A percentile compares a stretch with the other conserved stretches of the same genome.
Evolutionary conservation across 1,140 invertebrate species (phyloP).

Genomic region (Zaprionus gabonicus): DNA sequence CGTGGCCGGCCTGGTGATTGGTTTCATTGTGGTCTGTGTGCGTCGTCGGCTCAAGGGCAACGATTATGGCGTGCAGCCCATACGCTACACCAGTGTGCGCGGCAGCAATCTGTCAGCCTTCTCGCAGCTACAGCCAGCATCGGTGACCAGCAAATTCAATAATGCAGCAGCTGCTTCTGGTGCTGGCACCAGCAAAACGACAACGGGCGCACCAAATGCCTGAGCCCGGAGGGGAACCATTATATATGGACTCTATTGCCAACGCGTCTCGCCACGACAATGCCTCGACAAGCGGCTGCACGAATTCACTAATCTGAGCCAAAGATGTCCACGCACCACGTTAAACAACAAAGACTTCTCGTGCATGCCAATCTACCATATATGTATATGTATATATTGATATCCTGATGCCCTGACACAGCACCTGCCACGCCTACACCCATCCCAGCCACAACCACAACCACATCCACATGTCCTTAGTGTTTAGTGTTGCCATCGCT

Average conservation of each 20-base stretch:
- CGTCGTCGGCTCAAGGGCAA: conserved; percentile 75
- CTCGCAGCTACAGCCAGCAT: conserved; percentile 64
- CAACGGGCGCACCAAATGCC: conserved; percentile 56
- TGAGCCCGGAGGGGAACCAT: conserved; percentile 22
- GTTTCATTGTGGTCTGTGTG: conserved; percentile 73
- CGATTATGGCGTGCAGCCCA: conserved; percentile 79
- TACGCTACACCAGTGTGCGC: conserved; percentile 79
- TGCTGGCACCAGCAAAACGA: conserved; percentile 33
- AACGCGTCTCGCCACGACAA: conserved; percentile 49
- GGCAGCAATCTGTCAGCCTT: conserved; percentile 79
- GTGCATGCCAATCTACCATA: conserved; percentile 44
- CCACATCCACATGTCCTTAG: conserved; percentile 42
- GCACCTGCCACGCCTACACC: neutral
- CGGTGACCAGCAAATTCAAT: conserved; percentile 67
- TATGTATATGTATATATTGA: conserved; percentile 41
- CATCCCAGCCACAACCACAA: neutral
- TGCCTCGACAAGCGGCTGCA: conserved; percentile 43
- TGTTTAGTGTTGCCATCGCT: conserved; percentile 66
- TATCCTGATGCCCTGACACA: conserved; percentile 4
- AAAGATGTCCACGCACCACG: conserved; percentile 3
- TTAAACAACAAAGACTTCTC: conserved; percentile 14
- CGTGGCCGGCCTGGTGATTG: conserved; percentile 74
- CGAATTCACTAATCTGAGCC: conserved; percentile 3
- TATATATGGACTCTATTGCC: neutral
- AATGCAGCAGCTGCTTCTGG: conserved; percentile 34